Base-by-base conservation (phyloP, 2,888 invertebrate species). In the Mystacides longicornis region DNA sequence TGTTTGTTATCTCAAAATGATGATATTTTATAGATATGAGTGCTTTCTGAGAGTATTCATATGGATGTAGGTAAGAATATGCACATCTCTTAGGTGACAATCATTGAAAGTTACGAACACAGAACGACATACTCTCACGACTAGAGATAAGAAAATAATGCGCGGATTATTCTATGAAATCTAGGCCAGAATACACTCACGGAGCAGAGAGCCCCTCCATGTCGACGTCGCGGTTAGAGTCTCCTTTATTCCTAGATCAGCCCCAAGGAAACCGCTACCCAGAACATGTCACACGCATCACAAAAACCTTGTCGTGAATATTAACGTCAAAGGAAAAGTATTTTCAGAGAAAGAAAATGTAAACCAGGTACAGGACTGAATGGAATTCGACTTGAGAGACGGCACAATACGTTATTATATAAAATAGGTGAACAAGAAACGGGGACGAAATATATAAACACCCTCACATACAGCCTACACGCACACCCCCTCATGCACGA, bases 241-340 rank as follows among this genome's bases (percentile, higher is more conserved):
- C 7, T 46, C 11, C 46, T 46, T 21, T 21, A 46, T 46, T 46
- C 43, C 16, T 21, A 43, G 31, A 55, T 55, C 58, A 55, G n/a
- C 27, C 33, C 51, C 37, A 43, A 51, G 52, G 46, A 58, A 57
- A 47, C 55, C 48, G 31, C 55, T 54, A 33, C 23, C 48, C 48
- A 23, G 4, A 51, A 42, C 54, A 60, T 57, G 57, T 60, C 57
- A 56, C 49, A 54, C 55, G 57, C 57, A 57, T 60, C 55, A 54
- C 51, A 50, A 27, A 18, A 53, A 20, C 54, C 37, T 37, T 51
- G 37, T 48, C 52, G 56, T 60, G 60, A 60, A 60, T 60, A 50
- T 54, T 46, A 58, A 60, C 49, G 18, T 50, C 46, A 19, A 31
- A 37, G 37, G 27, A 16, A 37, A 37, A 37, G 16, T 14, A 31